A percentile compares a stretch with the other conserved stretches of the same genome.
These are phyloP conservation scores for Linyphia triangularis DNA, from an alignment of 2,888 invertebrate species.

Conservation along the genomic window DNA sequence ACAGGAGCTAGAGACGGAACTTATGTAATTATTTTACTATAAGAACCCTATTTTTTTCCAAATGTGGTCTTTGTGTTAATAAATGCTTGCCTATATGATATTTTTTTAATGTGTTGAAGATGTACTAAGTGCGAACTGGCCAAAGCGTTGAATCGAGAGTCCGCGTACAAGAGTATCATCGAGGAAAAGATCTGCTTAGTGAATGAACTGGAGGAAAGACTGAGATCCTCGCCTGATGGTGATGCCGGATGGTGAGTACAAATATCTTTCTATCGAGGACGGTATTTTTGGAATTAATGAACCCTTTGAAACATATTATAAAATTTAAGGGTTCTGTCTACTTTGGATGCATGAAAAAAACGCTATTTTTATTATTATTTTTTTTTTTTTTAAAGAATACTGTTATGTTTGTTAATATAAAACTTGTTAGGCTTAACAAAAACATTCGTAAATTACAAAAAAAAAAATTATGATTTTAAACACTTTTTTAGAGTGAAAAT, in stretches of 20 bases:
- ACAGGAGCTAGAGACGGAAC: slow-evolving; percentile 79
- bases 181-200: slow-evolving; percentile 79
- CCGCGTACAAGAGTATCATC: slow-evolving; percentile 79
- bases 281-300: too few species aligned
- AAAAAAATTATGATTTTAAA: too few species aligned
- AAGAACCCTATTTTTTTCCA: not conserved
- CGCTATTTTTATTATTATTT: too few species aligned
- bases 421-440: too few species aligned
- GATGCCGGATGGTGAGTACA: slow-evolving; percentile 59
- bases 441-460: too few species aligned
- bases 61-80: not conserved
- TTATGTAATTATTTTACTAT: slow-evolving; percentile 78
- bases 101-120: slow-evolving; percentile 76
- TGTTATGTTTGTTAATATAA: too few species aligned
- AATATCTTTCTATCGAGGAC: not conserved
- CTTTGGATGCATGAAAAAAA: too few species aligned
- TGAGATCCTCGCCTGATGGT: slow-evolving; percentile 74
- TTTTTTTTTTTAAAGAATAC: too few species aligned
- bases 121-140: slow-evolving; percentile 80
- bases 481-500: too few species aligned
- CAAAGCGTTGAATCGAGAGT: slow-evolving; percentile 80
- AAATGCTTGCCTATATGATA: not conserved
- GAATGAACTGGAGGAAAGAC: slow-evolving; percentile 78
- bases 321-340: too few species aligned
- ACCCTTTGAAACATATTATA: not conserved